Evolutionary conservation across 2,113 vertebrate genomes (phyloP).

Genomic region (Ranitomeya variabilis): DNA sequence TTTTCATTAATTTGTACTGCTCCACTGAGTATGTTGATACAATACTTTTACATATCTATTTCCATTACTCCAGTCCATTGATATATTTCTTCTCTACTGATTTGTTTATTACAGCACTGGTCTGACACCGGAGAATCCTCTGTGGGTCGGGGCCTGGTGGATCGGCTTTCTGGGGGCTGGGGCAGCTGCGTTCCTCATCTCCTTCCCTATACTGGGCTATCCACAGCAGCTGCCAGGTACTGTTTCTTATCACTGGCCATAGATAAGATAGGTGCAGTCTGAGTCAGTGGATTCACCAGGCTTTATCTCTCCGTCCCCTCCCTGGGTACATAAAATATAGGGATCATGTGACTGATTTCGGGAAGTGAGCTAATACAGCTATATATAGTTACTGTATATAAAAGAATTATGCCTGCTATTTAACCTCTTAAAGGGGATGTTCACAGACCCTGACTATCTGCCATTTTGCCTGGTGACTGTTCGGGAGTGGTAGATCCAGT

Average conservation of each 20-base stretch:
- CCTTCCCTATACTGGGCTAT: constrained; percentile 89
- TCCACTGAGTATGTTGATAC: not conserved
- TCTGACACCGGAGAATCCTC: constrained; percentile 83
- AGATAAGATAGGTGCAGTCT: not conserved
- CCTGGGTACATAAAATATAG: not conserved
- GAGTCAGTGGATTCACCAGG: not conserved
- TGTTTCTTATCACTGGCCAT: not conserved
- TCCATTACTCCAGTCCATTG: not conserved
- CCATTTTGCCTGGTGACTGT: too few relatives aligned
- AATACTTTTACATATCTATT: not conserved
- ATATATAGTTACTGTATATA: too few relatives aligned
- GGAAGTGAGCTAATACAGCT: too few relatives aligned
- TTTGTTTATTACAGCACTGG: constrained; percentile 65
- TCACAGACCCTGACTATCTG: too few relatives aligned
- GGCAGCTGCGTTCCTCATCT: constrained; percentile 78
- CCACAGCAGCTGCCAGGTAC: constrained; percentile 90
- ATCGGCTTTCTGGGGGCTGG: constrained; percentile 88
- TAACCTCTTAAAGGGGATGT: too few relatives aligned
- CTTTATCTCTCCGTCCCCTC: not conserved
- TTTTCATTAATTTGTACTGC: not conserved
- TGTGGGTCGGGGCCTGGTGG: constrained; percentile 98
- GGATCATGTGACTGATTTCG: not conserved
- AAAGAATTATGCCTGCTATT: too few relatives aligned
- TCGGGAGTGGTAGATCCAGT: too few relatives aligned
- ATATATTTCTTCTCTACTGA: not conserved